Percentiles rank a stretch among this genome's conserved stretches.
Conservation (phyloP, 2,113 vertebrate genomes). For the Seriola quinqueradiata region DNA sequence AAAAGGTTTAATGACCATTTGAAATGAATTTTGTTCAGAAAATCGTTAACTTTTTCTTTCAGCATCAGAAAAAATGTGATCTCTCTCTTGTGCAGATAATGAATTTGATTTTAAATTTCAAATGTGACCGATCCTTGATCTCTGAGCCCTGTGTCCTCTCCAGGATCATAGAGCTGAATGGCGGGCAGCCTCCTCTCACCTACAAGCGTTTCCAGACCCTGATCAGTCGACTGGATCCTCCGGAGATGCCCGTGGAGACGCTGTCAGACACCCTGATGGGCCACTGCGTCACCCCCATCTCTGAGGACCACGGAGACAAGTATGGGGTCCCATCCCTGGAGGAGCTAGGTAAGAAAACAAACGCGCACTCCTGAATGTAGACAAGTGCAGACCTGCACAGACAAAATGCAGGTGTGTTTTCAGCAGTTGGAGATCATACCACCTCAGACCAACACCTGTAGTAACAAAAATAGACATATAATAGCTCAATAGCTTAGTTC, state of each 20-base stretch:
- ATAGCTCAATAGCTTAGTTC: too few relatives aligned
- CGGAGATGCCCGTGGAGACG: constrained; percentile 82
- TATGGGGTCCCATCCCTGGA: constrained; percentile 86
- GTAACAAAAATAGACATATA: too few relatives aligned
- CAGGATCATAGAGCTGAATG: constrained; percentile 86
- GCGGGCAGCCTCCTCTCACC: constrained; percentile 84
- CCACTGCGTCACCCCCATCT: constrained; percentile 79
- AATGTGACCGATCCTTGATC: neutral
- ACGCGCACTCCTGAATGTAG: neutral
- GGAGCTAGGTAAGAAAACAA: constrained; percentile 80
- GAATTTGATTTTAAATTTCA: neutral
- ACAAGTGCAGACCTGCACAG: neutral
- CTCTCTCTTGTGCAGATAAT: neutral
- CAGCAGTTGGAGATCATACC: too few relatives aligned
- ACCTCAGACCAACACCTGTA: neutral
- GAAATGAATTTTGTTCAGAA: too few relatives aligned
- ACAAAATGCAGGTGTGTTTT: too few relatives aligned
- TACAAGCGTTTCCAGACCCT: constrained; percentile 88
- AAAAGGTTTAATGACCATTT: too few relatives aligned
- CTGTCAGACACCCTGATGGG: constrained; percentile 81
- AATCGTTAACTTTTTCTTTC: too few relatives aligned
- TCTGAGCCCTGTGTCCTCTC: neutral
- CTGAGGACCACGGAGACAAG: constrained; percentile 85
- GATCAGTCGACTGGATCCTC: constrained; percentile 84
- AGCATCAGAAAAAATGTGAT: too few relatives aligned